Evolutionary conservation across 23 tunicate species (phyloP), one percentile per base, ranked within the genome.

Genomic region (Corella eumyota): DNA sequence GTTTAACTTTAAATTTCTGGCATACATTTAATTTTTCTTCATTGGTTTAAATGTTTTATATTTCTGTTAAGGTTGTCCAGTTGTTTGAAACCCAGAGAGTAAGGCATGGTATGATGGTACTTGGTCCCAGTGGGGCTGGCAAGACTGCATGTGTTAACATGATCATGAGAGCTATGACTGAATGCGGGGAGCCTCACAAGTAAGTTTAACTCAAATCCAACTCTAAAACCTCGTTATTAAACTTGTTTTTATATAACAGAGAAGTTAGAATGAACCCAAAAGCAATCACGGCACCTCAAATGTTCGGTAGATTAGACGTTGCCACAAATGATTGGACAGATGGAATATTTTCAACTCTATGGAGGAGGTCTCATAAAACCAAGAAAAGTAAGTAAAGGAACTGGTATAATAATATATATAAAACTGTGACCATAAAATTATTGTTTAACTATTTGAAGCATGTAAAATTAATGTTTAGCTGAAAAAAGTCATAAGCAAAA

Each of bases 311-410:
- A 57, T 73, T 92, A 19, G 98, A 92, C 52, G 98, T 92, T 45
- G 93, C 98, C 20, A 92, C 98, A 0, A 92, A 92, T 71, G 98
- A 92, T 67, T 92, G 98, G 98, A 92, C 98, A 20, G 98, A 92
- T 58, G 98, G 98, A 30, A 92, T 92, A 17, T 92, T 92, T 68
- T 75, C 86, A 58, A 92, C 98, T 0, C 50, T 92, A 64, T 92
- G 98, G 98, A 62, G 98, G 25, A 46, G 98, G 46, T 64, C 98
- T 1, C 98, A 92, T 55, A 83, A 76, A 36, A 92, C 98, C 21
- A 92, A 92, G 64, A 83, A 75, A 65, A 92, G 90, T 80, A 30
- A 32, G 20, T 7, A 35, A 17, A 15, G 0, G 45, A 4, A 0
- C 25, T 20, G 32, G 32, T 58, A 6, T 27, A 3, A n/a, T n/a